These are phyloP conservation scores for Clusia tigrina DNA, from an alignment of 2,888 invertebrate genomes.

Conservation along the genomic window DNA sequence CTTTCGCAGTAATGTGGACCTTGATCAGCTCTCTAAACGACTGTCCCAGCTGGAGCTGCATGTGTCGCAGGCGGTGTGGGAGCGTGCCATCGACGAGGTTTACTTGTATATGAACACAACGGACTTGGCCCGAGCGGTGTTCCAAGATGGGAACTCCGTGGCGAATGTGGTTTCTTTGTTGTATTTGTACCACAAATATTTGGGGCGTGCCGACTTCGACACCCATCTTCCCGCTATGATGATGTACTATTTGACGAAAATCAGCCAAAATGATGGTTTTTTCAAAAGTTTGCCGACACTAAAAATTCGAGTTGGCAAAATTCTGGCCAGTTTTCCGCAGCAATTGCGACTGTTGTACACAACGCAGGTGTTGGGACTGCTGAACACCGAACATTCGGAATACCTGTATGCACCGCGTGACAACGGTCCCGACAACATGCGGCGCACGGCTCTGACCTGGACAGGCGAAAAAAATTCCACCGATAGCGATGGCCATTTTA, in stretches of 20 bases:
- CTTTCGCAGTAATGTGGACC: constrained; percentile 12
- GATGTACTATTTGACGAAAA: constrained; percentile 4
- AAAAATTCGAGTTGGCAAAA: neutral
- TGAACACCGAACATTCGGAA: constrained; percentile 32
- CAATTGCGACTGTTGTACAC: constrained; percentile 21
- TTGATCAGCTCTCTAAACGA: constrained; percentile 18
- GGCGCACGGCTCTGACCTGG: constrained; percentile 36
- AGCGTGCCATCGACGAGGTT: constrained; percentile 29
- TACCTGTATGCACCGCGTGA: constrained; percentile 38
- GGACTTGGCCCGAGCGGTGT: constrained; percentile 21
- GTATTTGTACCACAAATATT: neutral
- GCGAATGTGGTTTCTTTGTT: constrained; percentile 8
- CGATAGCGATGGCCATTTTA: constrained; percentile 34
- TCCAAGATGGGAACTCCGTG: neutral
- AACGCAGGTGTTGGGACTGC: neutral
- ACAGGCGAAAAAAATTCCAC: constrained; percentile 31
- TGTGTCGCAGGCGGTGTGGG: constrained; percentile 27
- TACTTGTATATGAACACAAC: constrained; percentile 25
- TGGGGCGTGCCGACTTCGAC: neutral
- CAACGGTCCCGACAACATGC: constrained; percentile 31
- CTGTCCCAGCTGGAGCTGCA: constrained; percentile 21
- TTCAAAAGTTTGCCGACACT: no score
- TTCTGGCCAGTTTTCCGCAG: constrained; percentile 15
- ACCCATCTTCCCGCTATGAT: neutral
- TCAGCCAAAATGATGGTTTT: neutral